These are phyloP conservation scores for Loris lydekkerianus DNA, from an alignment of 2,797 vertebrate genomes.

Conservation along the genomic window DNA sequence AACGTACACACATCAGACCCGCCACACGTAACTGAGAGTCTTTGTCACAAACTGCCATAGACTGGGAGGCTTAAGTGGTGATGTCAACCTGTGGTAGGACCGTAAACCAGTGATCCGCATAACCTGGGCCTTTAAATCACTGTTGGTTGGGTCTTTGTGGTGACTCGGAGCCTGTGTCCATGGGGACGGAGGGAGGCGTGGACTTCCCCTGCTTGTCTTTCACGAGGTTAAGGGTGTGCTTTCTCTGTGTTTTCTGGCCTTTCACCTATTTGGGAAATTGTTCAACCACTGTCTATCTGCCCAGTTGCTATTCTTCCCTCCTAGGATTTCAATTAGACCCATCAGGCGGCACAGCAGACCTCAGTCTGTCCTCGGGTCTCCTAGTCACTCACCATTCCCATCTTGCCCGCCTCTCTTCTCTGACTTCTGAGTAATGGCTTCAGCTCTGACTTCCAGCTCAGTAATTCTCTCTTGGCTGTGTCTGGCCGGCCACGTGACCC, in stretches of 20 bases:
- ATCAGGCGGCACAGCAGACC: background rate
- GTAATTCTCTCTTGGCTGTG: background rate
- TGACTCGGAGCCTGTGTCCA: background rate
- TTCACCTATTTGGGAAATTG: background rate
- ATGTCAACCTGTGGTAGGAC: too few species aligned
- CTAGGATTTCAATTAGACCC: background rate
- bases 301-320: background rate
- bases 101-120: too few species aligned
- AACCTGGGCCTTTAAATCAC: background rate
- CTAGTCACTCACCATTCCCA: background rate
- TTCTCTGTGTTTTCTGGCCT: background rate
- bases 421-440: background rate
- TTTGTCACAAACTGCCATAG: background rate
- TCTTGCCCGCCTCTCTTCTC: background rate
- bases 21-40: background rate
- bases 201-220: background rate
- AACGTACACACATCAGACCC: accelerated
- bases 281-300: background rate
- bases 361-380: background rate
- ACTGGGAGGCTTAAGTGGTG: too few species aligned
- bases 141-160: background rate
- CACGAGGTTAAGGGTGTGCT: background rate
- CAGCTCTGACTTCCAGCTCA: background rate
- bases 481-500: background rate
- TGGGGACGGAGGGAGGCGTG: accelerated